Percentiles rank a stretch among this genome's conserved stretches.
Evolutionary conservation across 2,888 invertebrate genomes (phyloP).

Genomic region (Cynaeus angustus): DNA sequence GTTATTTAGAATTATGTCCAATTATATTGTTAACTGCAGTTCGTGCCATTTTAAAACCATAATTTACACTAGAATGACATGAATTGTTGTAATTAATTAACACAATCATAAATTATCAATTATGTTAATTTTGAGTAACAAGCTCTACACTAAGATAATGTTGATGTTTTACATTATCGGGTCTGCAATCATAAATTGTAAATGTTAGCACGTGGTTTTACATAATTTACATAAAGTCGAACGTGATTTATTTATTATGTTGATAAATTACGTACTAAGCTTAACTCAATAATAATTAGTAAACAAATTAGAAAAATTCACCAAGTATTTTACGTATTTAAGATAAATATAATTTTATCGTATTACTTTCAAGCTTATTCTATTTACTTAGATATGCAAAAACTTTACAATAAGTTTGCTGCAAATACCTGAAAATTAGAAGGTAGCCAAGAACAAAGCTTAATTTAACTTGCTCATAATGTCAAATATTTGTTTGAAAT

Average conservation of each 20-base stretch:
- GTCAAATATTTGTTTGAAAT: too few relatives aligned
- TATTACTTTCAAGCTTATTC: too few relatives aligned
- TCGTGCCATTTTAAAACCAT: neutral
- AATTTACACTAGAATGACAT: neutral
- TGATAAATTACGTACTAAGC: neutral
- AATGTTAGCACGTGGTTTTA: conserved; percentile 10
- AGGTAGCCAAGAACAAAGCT: too few relatives aligned
- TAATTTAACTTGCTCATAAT: too few relatives aligned
- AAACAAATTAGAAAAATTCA: too few relatives aligned
- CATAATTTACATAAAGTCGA: neutral
- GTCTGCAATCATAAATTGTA: conserved; percentile 10
- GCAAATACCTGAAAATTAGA: too few relatives aligned
- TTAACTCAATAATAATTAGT: too few relatives aligned
- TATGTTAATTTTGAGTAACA: conserved; percentile 4
- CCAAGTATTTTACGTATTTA: too few relatives aligned
- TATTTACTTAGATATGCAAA: too few relatives aligned
- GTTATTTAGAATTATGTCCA: neutral
- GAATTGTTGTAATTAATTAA: conserved; percentile 3
- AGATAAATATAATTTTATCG: too few relatives aligned
- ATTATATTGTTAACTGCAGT: neutral
- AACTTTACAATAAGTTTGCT: too few relatives aligned
- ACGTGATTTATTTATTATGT: conserved; percentile 9
- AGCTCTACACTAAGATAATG: neutral
- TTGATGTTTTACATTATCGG: conserved; percentile 3
- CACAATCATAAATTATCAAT: conserved; percentile 4